Evolutionary conservation across 1,140 invertebrate genomes (phyloP).

Genomic region (Penaeus japonicus): DNA sequence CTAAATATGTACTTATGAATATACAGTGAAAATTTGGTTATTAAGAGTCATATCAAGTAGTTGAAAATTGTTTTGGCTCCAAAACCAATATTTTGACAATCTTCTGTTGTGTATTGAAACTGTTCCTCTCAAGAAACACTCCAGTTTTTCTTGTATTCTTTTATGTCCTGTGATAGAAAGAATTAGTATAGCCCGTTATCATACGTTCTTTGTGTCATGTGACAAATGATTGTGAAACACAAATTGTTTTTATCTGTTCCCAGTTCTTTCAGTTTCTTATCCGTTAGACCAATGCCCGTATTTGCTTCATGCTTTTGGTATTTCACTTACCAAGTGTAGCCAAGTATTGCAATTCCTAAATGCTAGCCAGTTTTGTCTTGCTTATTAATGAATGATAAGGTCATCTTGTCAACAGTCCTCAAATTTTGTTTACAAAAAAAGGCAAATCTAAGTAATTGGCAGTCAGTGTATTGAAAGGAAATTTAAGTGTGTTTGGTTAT

Average conservation of each 20-base stretch:
- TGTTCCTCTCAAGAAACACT: neutral
- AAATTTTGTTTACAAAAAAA: constrained; percentile 6
- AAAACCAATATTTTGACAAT: too few species aligned
- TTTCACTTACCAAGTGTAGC: constrained; percentile 41
- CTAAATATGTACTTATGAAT: too few species aligned
- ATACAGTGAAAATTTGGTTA: too few species aligned
- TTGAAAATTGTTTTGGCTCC: too few species aligned
- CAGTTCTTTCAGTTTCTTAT: constrained; percentile 6
- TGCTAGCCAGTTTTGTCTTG: constrained; percentile 42
- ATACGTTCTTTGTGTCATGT: constrained; percentile 33
- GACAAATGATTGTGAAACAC: constrained; percentile 51
- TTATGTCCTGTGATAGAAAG: constrained; percentile 42
- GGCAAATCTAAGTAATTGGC: constrained; percentile 7
- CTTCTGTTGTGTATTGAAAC: too few species aligned
- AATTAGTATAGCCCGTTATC: constrained; percentile 27
- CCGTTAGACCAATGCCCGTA: constrained; percentile 31
- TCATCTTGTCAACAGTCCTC: constrained; percentile 19
- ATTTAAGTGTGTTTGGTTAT: constrained; percentile 47
- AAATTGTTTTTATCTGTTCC: constrained; percentile 28
- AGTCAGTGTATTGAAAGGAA: constrained; percentile 34
- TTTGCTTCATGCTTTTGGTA: constrained; percentile 51
- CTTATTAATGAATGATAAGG: constrained; percentile 28
- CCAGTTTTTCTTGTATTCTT: neutral
- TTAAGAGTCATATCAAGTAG: too few species aligned
- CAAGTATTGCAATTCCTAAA: constrained; percentile 41